Evolutionary conservation across 2,113 vertebrate genomes (phyloP), one percentile per base, ranked within the genome.

Genomic region (Cynopterus brachyotis): DNA sequence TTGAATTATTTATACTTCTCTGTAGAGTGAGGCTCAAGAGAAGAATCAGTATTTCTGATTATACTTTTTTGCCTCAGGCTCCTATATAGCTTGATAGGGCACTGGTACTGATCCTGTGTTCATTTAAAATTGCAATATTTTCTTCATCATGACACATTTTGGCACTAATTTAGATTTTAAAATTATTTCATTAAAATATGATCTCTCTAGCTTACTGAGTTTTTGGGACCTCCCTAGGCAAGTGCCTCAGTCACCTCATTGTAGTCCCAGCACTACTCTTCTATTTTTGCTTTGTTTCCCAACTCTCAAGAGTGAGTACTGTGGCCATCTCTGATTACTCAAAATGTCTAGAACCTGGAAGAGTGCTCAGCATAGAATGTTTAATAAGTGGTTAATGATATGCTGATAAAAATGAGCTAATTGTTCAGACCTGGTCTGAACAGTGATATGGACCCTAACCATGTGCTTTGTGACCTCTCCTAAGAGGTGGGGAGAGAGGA

Each of bases 1-100:
- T 90, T 76, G 28, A 78, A 55, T 66, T 64, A 73, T 59, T 87
- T 78, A 82, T 89, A 69, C 19, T 62, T 76, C 76, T 78, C 24
- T 53, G n/a, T 4, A 20, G 32, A 3, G 9, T 0, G 1, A 3
- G 7, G 24, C 12, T 28, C 59, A n/a, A 37, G 24, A 22, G 1
- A 72, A 76, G 19, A 32, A 69, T 60, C 11, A 13, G 4, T 53
- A 53, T 80, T 47, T 17, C 16, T 69, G 24, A 79, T 76, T 2
- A 37, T 42, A 73, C n/a, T 64, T 59, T 59, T 24, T 70, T 66
- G 53, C 26, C 72, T 72, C 50, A 19, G 22, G 37, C 8, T 66
- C 15, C 9, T 28, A 3, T n/a, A 42, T 60, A 55, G 20, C n/a
- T 83, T 64, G 12, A 5, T 24, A 40, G 17, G 37, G 24, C 13